These are phyloP conservation scores for Brassicogethes aeneus DNA, from an alignment of 2,888 invertebrate genomes.

Conservation along the genomic window DNA sequence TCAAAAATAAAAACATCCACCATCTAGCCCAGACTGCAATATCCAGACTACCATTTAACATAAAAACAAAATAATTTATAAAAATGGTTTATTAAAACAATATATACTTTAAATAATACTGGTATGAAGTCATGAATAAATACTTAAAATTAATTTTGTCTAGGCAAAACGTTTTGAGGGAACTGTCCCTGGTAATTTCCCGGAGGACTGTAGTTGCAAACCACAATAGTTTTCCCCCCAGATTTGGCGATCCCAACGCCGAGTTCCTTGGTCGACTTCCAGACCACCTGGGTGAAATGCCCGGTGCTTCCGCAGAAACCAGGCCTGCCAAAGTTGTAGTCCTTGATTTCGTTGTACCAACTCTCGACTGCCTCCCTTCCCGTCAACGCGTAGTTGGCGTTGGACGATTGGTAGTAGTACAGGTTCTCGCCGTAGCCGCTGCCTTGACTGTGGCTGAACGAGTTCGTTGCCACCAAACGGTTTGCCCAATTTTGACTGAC, in stretches of 20 bases:
- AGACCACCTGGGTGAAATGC: constrained; percentile 54
- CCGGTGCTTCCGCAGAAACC: neutral
- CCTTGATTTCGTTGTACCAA: constrained; percentile 52
- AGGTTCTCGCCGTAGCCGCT: constrained; percentile 55
- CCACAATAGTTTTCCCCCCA: constrained; percentile 72
- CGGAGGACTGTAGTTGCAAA: constrained; percentile 76
- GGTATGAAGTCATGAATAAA: no score
- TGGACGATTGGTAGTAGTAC: constrained; percentile 48
- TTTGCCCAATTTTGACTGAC: constrained; percentile 71
- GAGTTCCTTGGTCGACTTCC: constrained; percentile 58
- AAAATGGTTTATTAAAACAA: no score
- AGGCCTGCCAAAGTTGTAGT: constrained; percentile 28
- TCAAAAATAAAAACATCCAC: no score
- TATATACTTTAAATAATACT: no score
- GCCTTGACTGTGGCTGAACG: constrained; percentile 56
- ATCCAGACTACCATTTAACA: no score
- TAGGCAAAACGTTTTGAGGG: constrained; percentile 59
- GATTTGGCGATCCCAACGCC: constrained; percentile 65
- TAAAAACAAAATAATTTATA: no score
- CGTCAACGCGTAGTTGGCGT: constrained; percentile 42
- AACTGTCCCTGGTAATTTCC: constrained; percentile 72
- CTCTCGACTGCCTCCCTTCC: constrained; percentile 47
- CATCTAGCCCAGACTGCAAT: no score
- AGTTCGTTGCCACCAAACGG: constrained; percentile 53
- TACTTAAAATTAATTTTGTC: no score